These are phyloP conservation scores for Lycophotia porphyrea DNA, from an alignment of 2,888 invertebrate genomes.

Conservation along the genomic window DNA sequence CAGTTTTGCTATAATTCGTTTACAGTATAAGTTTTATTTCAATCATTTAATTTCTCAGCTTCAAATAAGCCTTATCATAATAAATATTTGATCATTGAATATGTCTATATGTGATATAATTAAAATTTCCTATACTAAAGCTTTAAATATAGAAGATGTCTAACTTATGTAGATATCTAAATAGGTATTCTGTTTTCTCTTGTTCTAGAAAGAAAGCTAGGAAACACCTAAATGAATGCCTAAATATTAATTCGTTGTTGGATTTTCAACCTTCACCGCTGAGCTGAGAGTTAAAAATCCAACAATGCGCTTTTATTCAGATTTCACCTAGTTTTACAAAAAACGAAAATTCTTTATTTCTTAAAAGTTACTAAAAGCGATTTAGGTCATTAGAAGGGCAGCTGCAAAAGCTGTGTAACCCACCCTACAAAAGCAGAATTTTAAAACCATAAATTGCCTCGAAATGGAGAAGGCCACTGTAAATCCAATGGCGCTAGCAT, in stretches of 20 bases:
- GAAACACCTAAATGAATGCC: background rate
- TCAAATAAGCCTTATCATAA: conserved; percentile 49
- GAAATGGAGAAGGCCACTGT: background rate
- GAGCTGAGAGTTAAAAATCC: no score
- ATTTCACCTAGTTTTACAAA: background rate
- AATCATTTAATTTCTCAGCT: conserved; percentile 30
- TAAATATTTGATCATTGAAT: conserved; percentile 52
- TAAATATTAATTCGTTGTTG: background rate
- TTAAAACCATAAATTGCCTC: background rate
- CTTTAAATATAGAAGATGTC: conserved; percentile 61
- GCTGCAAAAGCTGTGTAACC: background rate
- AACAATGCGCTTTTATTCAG: background rate
- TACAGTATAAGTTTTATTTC: conserved; percentile 8
- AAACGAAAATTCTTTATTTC: background rate
- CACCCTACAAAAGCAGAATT: background rate
- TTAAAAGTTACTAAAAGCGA: background rate
- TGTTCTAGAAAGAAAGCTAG: background rate
- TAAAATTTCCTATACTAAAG: conserved; percentile 64
- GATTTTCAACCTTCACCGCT: background rate
- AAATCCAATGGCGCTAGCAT: no score
- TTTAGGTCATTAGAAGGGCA: background rate
- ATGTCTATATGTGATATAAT: conserved; percentile 72
- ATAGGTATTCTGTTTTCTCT: conserved; percentile 44
- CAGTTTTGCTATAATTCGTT: conserved; percentile 21
- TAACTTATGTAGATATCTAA: conserved; percentile 13